Conservation (phyloP, 2,113 vertebrate genomes). For the Scatophagus argus region DNA sequence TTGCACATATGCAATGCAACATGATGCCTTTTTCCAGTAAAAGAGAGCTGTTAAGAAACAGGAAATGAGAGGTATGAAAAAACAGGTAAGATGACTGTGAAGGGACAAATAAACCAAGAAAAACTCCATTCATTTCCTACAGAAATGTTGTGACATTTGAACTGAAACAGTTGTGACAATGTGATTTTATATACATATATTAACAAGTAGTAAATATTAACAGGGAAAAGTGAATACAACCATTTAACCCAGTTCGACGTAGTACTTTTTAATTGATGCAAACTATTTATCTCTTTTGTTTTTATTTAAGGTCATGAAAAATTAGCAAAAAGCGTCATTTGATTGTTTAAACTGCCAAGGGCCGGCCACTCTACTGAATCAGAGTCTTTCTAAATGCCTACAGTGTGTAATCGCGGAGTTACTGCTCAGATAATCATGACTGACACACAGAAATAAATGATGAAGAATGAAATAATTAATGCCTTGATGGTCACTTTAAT, state of each 20-base stretch:
- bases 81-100: conserved; percentile 3
- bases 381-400: background rate
- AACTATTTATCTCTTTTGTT: background rate
- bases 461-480: conserved; percentile 54
- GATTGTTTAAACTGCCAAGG: background rate
- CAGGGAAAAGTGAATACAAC: background rate
- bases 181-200: background rate
- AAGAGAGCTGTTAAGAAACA: conserved; percentile 35
- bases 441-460: conserved; percentile 63
- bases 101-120: conserved; percentile 4
- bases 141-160: no score
- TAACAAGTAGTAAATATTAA: background rate
- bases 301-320: background rate
- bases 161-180: no score
- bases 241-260: background rate
- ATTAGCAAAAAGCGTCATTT: background rate
- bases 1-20: conserved; percentile 51
- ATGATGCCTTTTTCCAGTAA: conserved; percentile 55
- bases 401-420: conserved; percentile 16
- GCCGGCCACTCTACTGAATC: background rate
- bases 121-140: background rate
- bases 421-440: conserved; percentile 57
- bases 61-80: conserved; percentile 1
- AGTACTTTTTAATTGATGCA: background rate
- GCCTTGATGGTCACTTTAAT: conserved; percentile 70